Evolutionary conservation across 2,113 vertebrate genomes (phyloP), one percentile per base, ranked within the genome.

Genomic region (Suncus etruscus): DNA sequence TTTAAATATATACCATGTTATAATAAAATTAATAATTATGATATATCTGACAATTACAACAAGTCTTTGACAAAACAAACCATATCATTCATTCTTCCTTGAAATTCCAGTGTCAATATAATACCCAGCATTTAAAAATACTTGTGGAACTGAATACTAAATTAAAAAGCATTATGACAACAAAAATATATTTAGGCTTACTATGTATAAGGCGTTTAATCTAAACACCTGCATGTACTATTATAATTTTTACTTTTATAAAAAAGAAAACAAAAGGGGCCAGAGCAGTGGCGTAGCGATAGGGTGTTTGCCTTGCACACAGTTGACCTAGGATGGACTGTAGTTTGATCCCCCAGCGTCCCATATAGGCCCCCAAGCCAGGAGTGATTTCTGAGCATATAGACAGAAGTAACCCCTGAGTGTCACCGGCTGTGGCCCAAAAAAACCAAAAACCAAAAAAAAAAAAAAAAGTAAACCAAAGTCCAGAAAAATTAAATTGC

Each of bases 391-490:
- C 39, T 39, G 39, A 39, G 5, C 5, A 5, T 39, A 39, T 39
- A 39, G 39, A 3, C 39, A 39, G 39, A 5, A 39, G 39, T 39
- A 39, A 39, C 39, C 39, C 39, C 39, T 39, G 5, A 39, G 39
- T 39, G 39, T 39, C 39, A 39, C 39, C 39, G 39, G 39, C 3
- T 39, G 39, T 39, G 39, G 39, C 39, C 39, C 39, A 39, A 39
- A 39, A 5, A 39, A 5, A 3, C 39, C 39, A 39, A 39, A 39
- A 5, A 39, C 39, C 39, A 84, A 24, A 75, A 20, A 84, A 24
- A 75, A 20, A 10, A 91, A 84, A 24, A 75, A 20, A 10, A 91
- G n/a, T n/a, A 90, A 95, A 91, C 72, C 81, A 86, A 92, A 87
- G 5, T 50, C 50, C 39, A 84, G n/a, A 51, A 83, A 1, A 31